Percentiles rank a stretch among this genome's conserved stretches.
Evolutionary conservation across 2,888 invertebrate genomes (phyloP).

Genomic region (Byasa hedistus): DNA sequence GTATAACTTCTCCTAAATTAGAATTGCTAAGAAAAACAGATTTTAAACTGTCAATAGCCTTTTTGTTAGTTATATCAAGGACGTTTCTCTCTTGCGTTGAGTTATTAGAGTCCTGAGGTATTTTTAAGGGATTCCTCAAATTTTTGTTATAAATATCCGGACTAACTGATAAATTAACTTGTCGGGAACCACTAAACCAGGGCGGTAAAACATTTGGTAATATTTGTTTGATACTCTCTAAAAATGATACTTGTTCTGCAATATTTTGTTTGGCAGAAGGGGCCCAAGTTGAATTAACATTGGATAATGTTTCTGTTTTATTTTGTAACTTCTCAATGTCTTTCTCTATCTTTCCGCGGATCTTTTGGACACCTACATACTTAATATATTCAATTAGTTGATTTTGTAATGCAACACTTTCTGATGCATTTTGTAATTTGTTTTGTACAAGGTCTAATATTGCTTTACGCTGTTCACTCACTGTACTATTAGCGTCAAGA

Average conservation of each 20-base stretch:
- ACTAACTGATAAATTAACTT: conserved; percentile 8
- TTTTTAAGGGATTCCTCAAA: neutral
- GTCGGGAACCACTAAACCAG: conserved; percentile 49
- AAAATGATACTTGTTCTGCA: conserved; percentile 56
- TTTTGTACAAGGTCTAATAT: conserved; percentile 55
- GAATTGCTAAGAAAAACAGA: neutral
- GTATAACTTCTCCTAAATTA: neutral
- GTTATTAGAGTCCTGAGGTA: conserved; percentile 1
- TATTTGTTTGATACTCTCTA: conserved; percentile 56
- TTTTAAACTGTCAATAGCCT: neutral
- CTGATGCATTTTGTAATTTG: conserved; percentile 47
- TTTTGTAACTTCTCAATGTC: conserved; percentile 64
- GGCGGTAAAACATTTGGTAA: conserved; percentile 57
- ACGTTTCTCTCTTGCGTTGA: conserved; percentile 2
- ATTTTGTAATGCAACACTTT: conserved; percentile 50
- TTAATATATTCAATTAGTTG: conserved; percentile 57
- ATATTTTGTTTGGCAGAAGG: conserved; percentile 50
- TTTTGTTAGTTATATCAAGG: neutral
- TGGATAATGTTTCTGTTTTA: conserved; percentile 55
- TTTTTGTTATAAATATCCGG: neutral
- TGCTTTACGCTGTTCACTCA: conserved; percentile 62
- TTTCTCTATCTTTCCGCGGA: conserved; percentile 52
- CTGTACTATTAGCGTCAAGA: conserved; percentile 58
- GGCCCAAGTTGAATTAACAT: conserved; percentile 55
- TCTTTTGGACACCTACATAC: conserved; percentile 52